Conservation (phyloP, 2,113 vertebrate species). For the Helogale parvula region DNA sequence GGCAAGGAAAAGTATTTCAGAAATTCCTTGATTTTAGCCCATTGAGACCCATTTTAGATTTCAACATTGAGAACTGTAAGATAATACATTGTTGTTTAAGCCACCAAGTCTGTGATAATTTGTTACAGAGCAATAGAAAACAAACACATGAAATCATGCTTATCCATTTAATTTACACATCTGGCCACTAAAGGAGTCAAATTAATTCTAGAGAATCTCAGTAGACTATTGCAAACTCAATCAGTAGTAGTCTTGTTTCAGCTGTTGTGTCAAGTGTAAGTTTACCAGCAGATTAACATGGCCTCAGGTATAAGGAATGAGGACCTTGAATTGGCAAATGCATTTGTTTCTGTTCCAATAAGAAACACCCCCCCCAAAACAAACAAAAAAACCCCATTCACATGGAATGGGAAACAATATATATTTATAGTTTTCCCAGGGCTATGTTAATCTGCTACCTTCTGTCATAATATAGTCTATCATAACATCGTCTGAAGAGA, state of each 20-base stretch:
- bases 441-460: not conserved
- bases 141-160: not conserved
- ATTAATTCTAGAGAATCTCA: not conserved
- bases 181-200: not conserved
- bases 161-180: conserved; percentile 49
- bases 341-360: not conserved
- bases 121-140: conserved; percentile 6
- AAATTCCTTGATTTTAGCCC: not conserved
- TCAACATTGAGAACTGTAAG: not conserved
- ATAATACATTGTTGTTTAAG: not conserved
- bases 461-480: not conserved
- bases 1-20: not conserved
- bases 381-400: not conserved
- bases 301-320: not conserved
- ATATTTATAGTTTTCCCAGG: not conserved
- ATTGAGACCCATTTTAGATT: not conserved
- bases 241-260: not conserved
- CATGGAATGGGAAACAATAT: not conserved
- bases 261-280: not conserved
- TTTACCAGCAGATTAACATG: not conserved
- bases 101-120: not conserved
- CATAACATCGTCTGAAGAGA: not conserved
- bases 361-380: not conserved
- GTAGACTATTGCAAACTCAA: not conserved
- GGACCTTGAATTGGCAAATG: not conserved